A percentile compares a stretch with the other conserved stretches of the same genome.
Conservation (phyloP, 2,113 vertebrate genomes). For the Anhinga anhinga region DNA sequence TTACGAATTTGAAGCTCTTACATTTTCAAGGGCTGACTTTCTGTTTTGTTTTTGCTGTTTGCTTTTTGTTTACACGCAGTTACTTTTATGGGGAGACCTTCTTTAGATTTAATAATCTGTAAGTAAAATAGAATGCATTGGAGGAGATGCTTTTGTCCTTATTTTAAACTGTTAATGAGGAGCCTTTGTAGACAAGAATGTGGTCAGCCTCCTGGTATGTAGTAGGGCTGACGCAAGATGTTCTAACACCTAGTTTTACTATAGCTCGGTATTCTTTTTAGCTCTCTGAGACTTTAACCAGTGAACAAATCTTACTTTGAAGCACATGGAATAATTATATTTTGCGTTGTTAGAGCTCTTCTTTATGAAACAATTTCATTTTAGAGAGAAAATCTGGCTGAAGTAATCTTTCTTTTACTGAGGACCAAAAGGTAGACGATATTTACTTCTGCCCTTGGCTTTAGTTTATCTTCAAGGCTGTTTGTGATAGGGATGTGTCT, state of each 20-base stretch:
- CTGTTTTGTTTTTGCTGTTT: neutral
- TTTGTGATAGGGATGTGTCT: neutral
- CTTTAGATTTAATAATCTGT: neutral
- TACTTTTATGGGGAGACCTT: neutral
- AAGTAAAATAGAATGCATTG: neutral
- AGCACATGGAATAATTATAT: neutral
- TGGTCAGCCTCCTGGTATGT: neutral
- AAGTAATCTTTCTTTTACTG: neutral
- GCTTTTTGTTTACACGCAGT: neutral
- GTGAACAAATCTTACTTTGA: neutral
- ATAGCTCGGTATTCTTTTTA: neutral
- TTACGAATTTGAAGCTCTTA: neutral
- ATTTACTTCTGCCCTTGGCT: neutral
- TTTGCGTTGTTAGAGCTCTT: neutral
- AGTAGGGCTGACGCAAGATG: neutral
- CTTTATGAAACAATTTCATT: neutral
- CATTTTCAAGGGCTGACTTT: neutral
- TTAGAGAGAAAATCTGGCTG: neutral
- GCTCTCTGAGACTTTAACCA: neutral
- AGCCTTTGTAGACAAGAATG: neutral
- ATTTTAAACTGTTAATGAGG: neutral
- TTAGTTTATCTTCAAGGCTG: conserved; percentile 16
- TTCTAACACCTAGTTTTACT: neutral
- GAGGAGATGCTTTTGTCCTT: neutral
- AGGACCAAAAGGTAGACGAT: neutral